Percentiles rank a stretch among this genome's conserved stretches.
Evolutionary conservation across 30 jellyfish, hydroid and myxozoan species (phyloP).

Genomic region (Turritopsis dohrnii): DNA sequence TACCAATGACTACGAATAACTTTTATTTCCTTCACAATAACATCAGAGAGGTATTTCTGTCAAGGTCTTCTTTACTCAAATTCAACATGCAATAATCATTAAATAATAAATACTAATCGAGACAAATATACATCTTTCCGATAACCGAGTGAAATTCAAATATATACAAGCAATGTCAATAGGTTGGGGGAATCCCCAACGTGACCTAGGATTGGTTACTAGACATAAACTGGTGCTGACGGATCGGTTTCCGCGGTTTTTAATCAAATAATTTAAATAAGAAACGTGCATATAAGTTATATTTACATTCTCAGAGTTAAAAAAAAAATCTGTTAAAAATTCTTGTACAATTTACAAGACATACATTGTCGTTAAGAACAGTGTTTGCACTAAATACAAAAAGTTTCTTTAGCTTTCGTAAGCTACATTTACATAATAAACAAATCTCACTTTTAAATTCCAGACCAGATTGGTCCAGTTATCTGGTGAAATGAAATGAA

Average conservation of each 20-base stretch:
- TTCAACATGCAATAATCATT: neutral
- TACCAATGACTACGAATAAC: too few relatives aligned
- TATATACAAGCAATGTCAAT: neutral
- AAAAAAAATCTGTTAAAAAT: neutral
- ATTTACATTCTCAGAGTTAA: neutral
- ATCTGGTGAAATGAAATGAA: too few relatives aligned
- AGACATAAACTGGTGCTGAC: too few relatives aligned
- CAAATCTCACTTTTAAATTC: neutral
- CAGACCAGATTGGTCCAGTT: too few relatives aligned
- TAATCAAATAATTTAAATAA: neutral
- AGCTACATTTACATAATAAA: neutral
- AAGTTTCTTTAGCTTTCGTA: too few relatives aligned
- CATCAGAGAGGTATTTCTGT: too few relatives aligned
- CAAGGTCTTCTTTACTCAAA: too few relatives aligned
- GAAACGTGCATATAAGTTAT: neutral
- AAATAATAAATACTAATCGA: neutral
- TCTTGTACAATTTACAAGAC: neutral
- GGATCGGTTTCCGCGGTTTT: neutral
- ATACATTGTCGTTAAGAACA: neutral
- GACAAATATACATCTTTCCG: neutral
- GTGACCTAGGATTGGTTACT: too few relatives aligned
- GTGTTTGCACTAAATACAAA: neutral
- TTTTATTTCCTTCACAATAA: too few relatives aligned
- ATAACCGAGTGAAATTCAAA: neutral
- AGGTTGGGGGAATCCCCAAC: too few relatives aligned